Evolutionary conservation across 2,113 vertebrate genomes (phyloP).

Genomic region (Myotis brandtii): DNA sequence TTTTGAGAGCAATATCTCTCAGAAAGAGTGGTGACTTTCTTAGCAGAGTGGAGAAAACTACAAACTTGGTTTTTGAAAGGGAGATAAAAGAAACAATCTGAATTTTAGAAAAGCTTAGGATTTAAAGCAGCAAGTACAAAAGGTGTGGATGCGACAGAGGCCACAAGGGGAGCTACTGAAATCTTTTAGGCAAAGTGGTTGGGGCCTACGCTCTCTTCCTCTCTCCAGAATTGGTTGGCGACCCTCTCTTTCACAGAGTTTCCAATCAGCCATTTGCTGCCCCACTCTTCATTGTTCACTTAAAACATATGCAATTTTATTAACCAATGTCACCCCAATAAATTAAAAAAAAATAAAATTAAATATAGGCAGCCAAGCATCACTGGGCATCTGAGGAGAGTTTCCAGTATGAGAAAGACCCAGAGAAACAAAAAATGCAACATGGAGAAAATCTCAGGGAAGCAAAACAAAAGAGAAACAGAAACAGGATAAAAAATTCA

Average conservation of each 20-base stretch:
- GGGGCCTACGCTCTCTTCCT: neutral
- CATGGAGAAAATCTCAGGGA: neutral
- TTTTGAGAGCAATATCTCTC: neutral
- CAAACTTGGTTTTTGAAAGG: neutral
- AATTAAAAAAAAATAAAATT: neutral
- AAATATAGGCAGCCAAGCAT: neutral
- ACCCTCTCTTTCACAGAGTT: neutral
- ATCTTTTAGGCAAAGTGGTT: neutral
- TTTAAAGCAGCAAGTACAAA: neutral
- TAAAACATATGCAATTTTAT: neutral
- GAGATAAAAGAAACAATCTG: neutral
- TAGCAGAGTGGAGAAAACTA: neutral
- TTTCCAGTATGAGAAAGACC: neutral
- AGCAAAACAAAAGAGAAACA: neutral
- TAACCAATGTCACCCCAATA: neutral
- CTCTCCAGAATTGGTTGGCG: neutral
- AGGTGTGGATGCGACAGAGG: neutral
- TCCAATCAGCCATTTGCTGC: neutral
- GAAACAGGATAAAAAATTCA: neutral
- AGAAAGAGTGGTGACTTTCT: neutral
- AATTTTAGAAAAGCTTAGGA: neutral
- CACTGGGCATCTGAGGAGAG: neutral
- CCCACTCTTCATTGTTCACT: neutral
- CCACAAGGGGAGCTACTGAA: neutral
- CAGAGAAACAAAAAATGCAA: slow-evolving; percentile 15